phyloP scores from a whole-genome alignment of 2,888 invertebrate genomes.

The Catocala nupta region DNA sequence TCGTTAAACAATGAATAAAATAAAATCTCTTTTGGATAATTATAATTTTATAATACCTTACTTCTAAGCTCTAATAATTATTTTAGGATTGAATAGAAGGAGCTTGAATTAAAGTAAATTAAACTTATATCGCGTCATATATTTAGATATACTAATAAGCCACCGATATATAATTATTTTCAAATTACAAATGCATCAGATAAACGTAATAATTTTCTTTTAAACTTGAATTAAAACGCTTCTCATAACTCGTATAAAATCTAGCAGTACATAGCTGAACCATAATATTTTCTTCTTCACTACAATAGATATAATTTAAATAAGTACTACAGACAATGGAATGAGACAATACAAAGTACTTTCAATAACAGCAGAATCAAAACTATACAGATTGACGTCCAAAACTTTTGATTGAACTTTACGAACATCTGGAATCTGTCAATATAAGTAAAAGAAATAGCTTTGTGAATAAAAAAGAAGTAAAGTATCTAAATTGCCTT shows the following conservation, averaged over 20 bases:
- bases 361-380: conserved; percentile 24
- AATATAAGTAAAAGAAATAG: conserved; percentile 50
- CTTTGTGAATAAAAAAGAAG: conserved; percentile 50
- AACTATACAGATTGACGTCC: conserved; percentile 28
- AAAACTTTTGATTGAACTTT: conserved; percentile 18
- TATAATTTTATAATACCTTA: no score
- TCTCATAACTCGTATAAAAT: not conserved
- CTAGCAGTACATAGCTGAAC: no score
- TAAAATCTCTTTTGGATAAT: no score
- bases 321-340: not conserved
- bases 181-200: not conserved
- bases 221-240: not conserved
- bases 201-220: not conserved
- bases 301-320: conserved; percentile 7
- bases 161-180: not conserved
- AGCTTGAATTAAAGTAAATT: no score
- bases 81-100: no score
- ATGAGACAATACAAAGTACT: conserved; percentile 10
- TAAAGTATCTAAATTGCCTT: conserved; percentile 48
- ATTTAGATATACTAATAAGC: no score
- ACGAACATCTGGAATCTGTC: conserved; percentile 42
- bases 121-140: no score
- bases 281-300: not conserved
- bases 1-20: no score
- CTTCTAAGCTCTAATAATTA: no score